Evolutionary conservation across 2,888 invertebrate genomes (phyloP).

Genomic region (Epiblema foenella): DNA sequence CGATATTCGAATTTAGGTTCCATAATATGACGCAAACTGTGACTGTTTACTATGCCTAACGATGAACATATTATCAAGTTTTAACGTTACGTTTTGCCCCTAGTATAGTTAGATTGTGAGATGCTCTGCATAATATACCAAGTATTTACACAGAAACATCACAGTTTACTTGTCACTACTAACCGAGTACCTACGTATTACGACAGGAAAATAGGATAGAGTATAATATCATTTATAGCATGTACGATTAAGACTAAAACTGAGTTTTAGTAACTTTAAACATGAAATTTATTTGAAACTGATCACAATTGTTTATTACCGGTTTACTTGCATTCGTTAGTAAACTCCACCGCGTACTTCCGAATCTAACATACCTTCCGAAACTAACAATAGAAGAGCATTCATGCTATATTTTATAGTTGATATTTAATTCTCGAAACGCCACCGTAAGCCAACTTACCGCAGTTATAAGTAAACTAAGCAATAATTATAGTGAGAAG

Average conservation of each 20-base stretch:
- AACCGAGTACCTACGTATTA: constrained; percentile 14
- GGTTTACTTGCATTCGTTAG: constrained; percentile 19
- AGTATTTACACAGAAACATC: constrained; percentile 28
- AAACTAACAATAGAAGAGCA: constrained; percentile 23
- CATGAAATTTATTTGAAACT: constrained; percentile 17
- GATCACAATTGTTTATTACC: constrained; percentile 34
- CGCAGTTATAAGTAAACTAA: constrained; percentile 28
- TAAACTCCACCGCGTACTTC: constrained; percentile 28
- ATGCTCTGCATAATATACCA: constrained; percentile 33
- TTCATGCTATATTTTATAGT: constrained; percentile 33
- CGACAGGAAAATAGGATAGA: constrained; percentile 25
- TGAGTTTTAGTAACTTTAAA: constrained; percentile 11
- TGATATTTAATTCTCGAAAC: constrained; percentile 23
- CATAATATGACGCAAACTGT: constrained; percentile 3
- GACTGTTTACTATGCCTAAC: background rate
- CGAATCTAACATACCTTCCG: constrained; percentile 31
- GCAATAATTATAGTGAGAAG: constrained; percentile 39
- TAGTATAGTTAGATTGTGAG: constrained; percentile 34
- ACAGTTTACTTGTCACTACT: constrained; percentile 35
- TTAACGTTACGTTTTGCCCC: constrained; percentile 19
- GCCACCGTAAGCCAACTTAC: constrained; percentile 29
- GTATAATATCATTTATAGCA: constrained; percentile 20
- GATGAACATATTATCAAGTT: constrained; percentile 25
- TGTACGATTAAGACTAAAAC: constrained; percentile 20
- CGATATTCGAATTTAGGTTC: background rate